Conservation (phyloP, 2,113 vertebrate genomes). For the Ciconia stormi region DNA sequence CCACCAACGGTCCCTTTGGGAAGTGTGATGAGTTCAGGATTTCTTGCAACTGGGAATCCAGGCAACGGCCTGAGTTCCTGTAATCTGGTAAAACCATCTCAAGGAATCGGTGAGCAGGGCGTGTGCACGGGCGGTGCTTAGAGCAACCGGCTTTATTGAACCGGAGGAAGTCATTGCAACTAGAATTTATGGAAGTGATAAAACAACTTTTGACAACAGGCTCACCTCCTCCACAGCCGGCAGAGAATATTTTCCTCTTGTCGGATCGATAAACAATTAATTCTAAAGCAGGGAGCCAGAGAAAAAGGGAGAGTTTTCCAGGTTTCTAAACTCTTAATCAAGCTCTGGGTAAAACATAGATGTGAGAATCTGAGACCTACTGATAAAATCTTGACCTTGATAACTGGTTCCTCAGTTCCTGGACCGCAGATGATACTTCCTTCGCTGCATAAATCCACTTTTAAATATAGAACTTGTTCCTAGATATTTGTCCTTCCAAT, state of each 20-base stretch:
- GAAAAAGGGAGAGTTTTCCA: conserved; percentile 42
- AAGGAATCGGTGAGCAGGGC: background rate
- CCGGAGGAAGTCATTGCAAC: background rate
- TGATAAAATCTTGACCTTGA: conserved; percentile 51
- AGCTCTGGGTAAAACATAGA: conserved; percentile 2
- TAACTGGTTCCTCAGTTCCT: background rate
- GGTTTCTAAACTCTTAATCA: conserved; percentile 52
- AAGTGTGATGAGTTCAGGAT: background rate
- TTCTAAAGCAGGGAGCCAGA: conserved; percentile 17
- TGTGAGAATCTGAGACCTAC: background rate
- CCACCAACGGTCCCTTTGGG: accelerated
- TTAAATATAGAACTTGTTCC: conserved; percentile 3
- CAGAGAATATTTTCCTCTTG: conserved; percentile 34
- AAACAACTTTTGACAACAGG: conserved; percentile 35
- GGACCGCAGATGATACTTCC: background rate
- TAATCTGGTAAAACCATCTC: accelerated
- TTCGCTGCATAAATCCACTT: background rate
- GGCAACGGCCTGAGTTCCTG: background rate
- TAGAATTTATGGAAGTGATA: conserved; percentile 51
- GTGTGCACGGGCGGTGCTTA: accelerated
- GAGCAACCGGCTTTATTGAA: accelerated
- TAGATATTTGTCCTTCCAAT: background rate
- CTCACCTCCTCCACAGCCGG: background rate
- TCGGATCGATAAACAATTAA: conserved; percentile 66
- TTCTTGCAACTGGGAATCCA: background rate